Conservation (phyloP, 2,113 vertebrate genomes). For the Sturnus vulgaris region DNA sequence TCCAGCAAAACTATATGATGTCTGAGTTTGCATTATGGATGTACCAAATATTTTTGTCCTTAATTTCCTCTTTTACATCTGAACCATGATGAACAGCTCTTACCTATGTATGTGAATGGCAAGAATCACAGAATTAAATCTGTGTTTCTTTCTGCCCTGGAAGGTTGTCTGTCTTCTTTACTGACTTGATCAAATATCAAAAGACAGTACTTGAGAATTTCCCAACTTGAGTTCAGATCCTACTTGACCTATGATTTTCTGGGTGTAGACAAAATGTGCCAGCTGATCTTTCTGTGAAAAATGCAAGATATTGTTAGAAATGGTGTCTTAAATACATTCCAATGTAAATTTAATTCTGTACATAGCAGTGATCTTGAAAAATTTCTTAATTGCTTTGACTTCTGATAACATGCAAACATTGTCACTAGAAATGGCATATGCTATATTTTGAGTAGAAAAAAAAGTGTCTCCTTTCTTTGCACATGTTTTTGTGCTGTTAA, state of each 20-base stretch:
- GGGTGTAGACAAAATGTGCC: neutral
- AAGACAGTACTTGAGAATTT: neutral
- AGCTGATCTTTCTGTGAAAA: neutral
- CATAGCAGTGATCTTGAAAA: neutral
- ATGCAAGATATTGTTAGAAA: neutral
- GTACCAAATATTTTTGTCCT: neutral
- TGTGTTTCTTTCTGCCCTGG: neutral
- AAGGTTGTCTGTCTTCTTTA: neutral
- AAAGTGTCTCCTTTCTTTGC: neutral
- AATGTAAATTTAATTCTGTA: neutral
- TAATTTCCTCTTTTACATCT: neutral
- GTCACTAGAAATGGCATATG: neutral
- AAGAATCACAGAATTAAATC: neutral
- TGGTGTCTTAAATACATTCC: neutral
- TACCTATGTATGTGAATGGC: neutral
- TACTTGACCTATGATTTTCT: neutral
- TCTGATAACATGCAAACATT: neutral
- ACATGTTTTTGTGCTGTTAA: neutral
- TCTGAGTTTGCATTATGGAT: neutral
- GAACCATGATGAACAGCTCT: neutral
- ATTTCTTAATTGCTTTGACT: neutral
- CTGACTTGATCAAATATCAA: neutral
- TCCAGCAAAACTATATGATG: neutral
- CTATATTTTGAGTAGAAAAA: constrained; percentile 9
- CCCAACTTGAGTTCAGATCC: neutral